These are phyloP conservation scores for Myotis davidii DNA, from an alignment of 2,113 vertebrate species.

Conservation along the genomic window DNA sequence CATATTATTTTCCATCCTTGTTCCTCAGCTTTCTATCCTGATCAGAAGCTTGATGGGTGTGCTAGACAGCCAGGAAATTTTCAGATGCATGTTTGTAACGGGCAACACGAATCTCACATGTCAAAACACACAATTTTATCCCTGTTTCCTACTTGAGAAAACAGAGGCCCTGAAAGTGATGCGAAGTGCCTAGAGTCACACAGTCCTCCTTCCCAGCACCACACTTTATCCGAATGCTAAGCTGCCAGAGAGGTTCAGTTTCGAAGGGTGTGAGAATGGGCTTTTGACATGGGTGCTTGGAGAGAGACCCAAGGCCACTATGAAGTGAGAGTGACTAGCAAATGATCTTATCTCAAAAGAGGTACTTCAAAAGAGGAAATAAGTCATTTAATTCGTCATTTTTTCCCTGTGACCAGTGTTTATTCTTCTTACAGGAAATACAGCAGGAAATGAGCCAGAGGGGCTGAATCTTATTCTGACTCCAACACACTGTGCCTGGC, in stretches of 20 bases:
- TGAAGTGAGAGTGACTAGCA: conserved; percentile 35
- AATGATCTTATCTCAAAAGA: conserved; percentile 23
- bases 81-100: not conserved
- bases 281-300: not conserved
- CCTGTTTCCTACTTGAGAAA: not conserved
- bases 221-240: not conserved
- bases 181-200: not conserved
- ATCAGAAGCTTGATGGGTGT: conserved; percentile 2
- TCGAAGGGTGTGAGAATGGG: not conserved
- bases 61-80: conserved; percentile 19
- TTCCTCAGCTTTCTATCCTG: conserved; percentile 5
- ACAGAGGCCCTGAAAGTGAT: conserved; percentile 9
- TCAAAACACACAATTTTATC: conserved; percentile 34
- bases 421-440: conserved; percentile 20
- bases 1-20: conserved; percentile 15
- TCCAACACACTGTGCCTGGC: not conserved
- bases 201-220: not conserved
- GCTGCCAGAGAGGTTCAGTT: not conserved
- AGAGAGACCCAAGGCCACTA: not conserved
- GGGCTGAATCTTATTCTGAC: not conserved
- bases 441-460: conserved; percentile 24
- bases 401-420: not conserved
- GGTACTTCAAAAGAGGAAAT: conserved; percentile 12
- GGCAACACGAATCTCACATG: not conserved
- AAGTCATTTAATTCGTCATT: conserved; percentile 27